A percentile compares a stretch with the other conserved stretches of the same genome.
Evolutionary conservation across 2,888 invertebrate species (phyloP).

Genomic region (Tetramorium bicarinatum): DNA sequence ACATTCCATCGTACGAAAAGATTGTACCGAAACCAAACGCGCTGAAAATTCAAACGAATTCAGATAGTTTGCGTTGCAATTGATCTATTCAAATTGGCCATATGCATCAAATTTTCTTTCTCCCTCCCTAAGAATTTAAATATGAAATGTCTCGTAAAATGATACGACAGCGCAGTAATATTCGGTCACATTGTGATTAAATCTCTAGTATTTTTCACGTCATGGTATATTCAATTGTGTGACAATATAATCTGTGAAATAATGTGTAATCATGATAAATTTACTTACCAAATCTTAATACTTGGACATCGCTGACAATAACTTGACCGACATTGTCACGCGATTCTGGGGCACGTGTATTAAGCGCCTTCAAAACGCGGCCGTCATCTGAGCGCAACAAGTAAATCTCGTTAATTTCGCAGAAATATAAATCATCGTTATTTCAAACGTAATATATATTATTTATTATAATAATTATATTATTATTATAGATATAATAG

Average conservation of each 20-base stretch:
- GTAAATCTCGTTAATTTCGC: constrained; percentile 30
- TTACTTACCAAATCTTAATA: constrained; percentile 84
- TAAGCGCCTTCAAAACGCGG: constrained; percentile 95
- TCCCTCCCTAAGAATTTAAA: not conserved
- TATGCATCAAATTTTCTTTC: not conserved
- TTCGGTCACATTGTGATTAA: not conserved
- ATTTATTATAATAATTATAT: constrained; percentile 13
- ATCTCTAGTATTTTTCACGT: not conserved
- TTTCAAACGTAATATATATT: constrained; percentile 30
- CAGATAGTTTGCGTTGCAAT: constrained; percentile 1
- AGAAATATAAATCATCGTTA: constrained; percentile 56
- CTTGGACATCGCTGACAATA: constrained; percentile 88
- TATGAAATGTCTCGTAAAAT: not conserved
- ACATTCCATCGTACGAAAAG: constrained; percentile 14
- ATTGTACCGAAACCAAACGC: not conserved
- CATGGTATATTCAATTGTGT: not conserved
- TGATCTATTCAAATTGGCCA: constrained; percentile 21
- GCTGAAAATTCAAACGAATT: constrained; percentile 12
- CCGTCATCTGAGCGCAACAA: constrained; percentile 91
- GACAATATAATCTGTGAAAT: not conserved
- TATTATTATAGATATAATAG: constrained; percentile 12
- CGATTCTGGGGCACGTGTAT: constrained; percentile 90
- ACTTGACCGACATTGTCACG: constrained; percentile 87
- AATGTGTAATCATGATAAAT: not conserved
- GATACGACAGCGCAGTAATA: not conserved